Base-by-base conservation (phyloP, 2,113 vertebrate species). In the Paedocypris sp. region DNA sequence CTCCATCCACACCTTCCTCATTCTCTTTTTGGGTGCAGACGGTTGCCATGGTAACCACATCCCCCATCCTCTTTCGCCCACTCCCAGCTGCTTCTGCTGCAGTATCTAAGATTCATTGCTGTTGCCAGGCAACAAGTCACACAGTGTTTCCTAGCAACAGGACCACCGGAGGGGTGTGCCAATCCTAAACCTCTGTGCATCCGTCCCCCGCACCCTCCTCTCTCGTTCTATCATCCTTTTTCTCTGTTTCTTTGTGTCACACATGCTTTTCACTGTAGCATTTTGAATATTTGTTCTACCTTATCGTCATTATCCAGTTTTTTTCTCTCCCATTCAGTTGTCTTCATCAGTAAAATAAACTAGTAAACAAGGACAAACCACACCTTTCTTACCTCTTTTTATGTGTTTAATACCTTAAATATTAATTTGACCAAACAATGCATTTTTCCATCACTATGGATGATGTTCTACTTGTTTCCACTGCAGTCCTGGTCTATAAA, bases 101-200 rank as follows among this genome's bases (percentile, higher is more conserved):
- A 82, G 75, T 79, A 74, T 73, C 75, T 81, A 79, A 20, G 54
- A 80, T 82, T 80, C 81, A 69, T 73, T 74, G 74, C 74, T 80
- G 82, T 85, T 85, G 79, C 86, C 69, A 80, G 73, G 86, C 79
- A 85, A 87, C 84, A 73, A 76, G 77, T 83, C 79, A 82, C 81
- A 85, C 82, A 80, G 68, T 69, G 77, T 83, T 85, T 70, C 85
- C 82, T 86, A 85, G 84, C 82, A 87, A 87, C 84, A 82, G 71
- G 78, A 77, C 72, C 77, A 80, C 81, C 76, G 74, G 79, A 80
- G 82, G 76, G 83, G 75, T 80, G 77, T 83, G 80, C 78, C 82
- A 85, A 82, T 85, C 78, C 80, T 80, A 72, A 80, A 82, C 74
- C 80, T 81, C 79, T 62, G 75, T 73, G 71, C 71, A 71, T 75